Evolutionary conservation across 2,888 invertebrate species (phyloP).

Genomic region (Melieria omissa): DNA sequence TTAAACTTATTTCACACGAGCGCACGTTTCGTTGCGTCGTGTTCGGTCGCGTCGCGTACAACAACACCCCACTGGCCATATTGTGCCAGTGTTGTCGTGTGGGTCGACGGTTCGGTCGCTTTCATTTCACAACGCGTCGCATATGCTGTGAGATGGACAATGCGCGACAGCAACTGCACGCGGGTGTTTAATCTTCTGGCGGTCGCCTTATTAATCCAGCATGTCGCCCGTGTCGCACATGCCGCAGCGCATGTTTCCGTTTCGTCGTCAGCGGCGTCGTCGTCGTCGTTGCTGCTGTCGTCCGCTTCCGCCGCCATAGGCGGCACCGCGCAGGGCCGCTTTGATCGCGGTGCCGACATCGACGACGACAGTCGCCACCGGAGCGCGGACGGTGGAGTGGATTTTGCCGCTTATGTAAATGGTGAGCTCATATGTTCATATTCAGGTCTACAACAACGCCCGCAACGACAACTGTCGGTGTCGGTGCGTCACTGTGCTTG

Average conservation of each 20-base stretch:
- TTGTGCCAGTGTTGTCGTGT: background rate
- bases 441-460: too few species aligned
- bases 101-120: background rate
- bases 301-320: background rate
- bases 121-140: background rate
- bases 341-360: slow-evolving; percentile 9
- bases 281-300: too few species aligned
- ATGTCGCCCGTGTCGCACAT: slow-evolving; percentile 29
- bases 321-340: slow-evolving; percentile 1
- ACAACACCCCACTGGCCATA: too few species aligned
- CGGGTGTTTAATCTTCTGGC: slow-evolving; percentile 55
- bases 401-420: slow-evolving; percentile 51
- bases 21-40: background rate
- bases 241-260: slow-evolving; percentile 23
- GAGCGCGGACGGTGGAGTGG: slow-evolving; percentile 36
- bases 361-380: slow-evolving; percentile 5
- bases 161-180: slow-evolving; percentile 50
- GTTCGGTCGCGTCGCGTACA: too few species aligned
- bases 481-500: too few species aligned
- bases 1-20: slow-evolving; percentile 21
- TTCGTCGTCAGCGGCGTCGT: slow-evolving; percentile 1
- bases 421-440: slow-evolving; percentile 46
- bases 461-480: too few species aligned
- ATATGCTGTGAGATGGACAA: slow-evolving; percentile 40
- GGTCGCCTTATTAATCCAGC: slow-evolving; percentile 45